These are phyloP conservation scores for Deroplatys truncata DNA, from an alignment of 2,888 invertebrate species.

Conservation along the genomic window DNA sequence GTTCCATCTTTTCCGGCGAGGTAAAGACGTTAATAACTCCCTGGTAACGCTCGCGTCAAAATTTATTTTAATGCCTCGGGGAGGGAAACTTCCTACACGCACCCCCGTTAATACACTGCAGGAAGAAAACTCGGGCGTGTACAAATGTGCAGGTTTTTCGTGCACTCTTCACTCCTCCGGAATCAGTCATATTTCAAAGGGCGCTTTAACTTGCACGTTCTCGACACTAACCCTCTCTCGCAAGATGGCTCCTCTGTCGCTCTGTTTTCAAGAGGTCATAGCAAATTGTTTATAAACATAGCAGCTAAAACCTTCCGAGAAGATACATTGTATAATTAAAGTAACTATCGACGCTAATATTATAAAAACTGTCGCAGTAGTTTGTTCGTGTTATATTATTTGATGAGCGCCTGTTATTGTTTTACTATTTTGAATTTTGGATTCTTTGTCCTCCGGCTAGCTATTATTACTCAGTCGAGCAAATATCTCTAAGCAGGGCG, in stretches of 20 bases:
- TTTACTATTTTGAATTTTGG: too few relatives aligned
- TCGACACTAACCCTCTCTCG: background rate
- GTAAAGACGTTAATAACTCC: conserved; percentile 15
- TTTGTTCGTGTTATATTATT: too few relatives aligned
- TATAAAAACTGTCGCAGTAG: too few relatives aligned
- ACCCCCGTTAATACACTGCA: background rate
- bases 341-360: too few relatives aligned
- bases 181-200: background rate
- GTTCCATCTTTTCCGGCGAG: conserved; percentile 18
- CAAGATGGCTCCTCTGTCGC: background rate
- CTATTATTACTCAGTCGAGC: too few relatives aligned
- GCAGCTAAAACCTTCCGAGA: too few relatives aligned
- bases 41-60: conserved; percentile 13
- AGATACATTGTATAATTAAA: too few relatives aligned
- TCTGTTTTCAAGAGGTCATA: background rate
- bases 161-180: background rate
- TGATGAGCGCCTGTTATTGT: too few relatives aligned
- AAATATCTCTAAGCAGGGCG: too few relatives aligned
- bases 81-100: background rate
- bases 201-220: background rate
- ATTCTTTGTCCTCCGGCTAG: too few relatives aligned
- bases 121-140: conserved; percentile 4
- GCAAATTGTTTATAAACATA: too few relatives aligned
- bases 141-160: conserved; percentile 11
- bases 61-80: conserved; percentile 8